Evolutionary conservation across 2,113 vertebrate species (phyloP).

Genomic region (Channa maculata): DNA sequence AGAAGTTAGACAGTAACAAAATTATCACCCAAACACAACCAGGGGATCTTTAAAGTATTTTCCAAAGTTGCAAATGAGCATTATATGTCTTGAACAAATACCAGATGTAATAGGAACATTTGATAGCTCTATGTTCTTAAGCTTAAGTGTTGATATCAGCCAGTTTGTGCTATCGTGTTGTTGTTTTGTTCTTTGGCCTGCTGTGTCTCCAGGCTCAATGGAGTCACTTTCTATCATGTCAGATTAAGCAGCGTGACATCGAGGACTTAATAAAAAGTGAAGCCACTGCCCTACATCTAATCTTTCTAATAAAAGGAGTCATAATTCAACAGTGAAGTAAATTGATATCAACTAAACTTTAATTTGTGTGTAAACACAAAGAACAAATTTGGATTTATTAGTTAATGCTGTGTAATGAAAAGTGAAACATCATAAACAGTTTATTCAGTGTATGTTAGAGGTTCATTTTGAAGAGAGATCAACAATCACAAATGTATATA

Average conservation of each 20-base stretch:
- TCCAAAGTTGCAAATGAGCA: background rate
- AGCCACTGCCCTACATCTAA: constrained; percentile 29
- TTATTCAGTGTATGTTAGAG: too few species aligned
- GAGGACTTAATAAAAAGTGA: constrained; percentile 13
- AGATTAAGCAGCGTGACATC: constrained; percentile 36
- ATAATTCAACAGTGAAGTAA: background rate
- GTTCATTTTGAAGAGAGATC: too few species aligned
- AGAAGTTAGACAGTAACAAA: background rate
- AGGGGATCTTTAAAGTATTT: background rate
- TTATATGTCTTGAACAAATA: background rate
- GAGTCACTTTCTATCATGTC: constrained; percentile 60
- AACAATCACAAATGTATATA: too few species aligned
- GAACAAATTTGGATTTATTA: too few species aligned
- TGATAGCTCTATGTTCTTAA: constrained; percentile 1
- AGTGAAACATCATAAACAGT: too few species aligned
- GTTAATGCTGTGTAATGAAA: too few species aligned
- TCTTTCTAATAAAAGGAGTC: constrained; percentile 11
- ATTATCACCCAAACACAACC: background rate
- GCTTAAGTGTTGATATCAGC: constrained; percentile 16
- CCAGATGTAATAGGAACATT: background rate
- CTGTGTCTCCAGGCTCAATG: constrained; percentile 32
- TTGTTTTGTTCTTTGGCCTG: constrained; percentile 38
- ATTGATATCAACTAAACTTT: background rate
- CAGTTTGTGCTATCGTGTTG: constrained; percentile 22
- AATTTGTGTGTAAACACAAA: background rate